Conservation (phyloP, 2,113 vertebrate genomes). For the Osmerus eperlanus region DNA sequence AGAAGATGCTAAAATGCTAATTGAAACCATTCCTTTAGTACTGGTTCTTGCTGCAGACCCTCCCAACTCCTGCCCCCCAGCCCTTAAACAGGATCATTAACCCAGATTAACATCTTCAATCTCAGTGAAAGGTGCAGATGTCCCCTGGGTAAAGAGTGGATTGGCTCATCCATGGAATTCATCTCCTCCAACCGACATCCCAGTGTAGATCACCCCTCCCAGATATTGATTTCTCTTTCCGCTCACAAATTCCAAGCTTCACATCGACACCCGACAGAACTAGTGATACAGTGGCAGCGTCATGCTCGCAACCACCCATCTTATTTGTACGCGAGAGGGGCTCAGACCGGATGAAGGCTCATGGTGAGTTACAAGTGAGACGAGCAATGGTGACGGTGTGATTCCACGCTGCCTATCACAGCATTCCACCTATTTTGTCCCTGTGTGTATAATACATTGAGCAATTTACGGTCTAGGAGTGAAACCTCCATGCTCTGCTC, state of each 20-base stretch:
- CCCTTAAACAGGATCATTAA: conserved; percentile 46
- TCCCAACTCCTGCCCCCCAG: conserved; percentile 11
- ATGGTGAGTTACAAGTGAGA: too few species aligned
- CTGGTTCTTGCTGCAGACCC: conserved; percentile 13
- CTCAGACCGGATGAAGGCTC: too few species aligned
- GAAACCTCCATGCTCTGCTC: not conserved
- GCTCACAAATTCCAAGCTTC: conserved; percentile 25
- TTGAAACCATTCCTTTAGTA: not conserved
- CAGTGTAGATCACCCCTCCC: conserved; percentile 33
- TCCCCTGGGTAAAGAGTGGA: conserved; percentile 32
- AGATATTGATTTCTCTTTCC: conserved; percentile 37
- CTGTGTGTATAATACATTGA: not conserved
- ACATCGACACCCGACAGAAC: conserved; percentile 20
- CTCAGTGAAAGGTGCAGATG: conserved; percentile 17
- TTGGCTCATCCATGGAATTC: conserved; percentile 46
- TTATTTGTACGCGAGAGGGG: too few species aligned
- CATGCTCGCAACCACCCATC: too few species aligned
- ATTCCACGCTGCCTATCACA: too few species aligned
- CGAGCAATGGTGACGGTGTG: too few species aligned
- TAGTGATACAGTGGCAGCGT: not conserved
- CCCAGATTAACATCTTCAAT: conserved; percentile 47
- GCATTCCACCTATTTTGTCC: too few species aligned
- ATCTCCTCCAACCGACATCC: conserved; percentile 46
- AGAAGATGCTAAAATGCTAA: not conserved
- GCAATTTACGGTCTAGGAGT: not conserved